A percentile compares a stretch with the other conserved stretches of the same genome.
phyloP scores from a whole-genome alignment of 2,113 vertebrate species.

The Neofelis nebulosa region DNA sequence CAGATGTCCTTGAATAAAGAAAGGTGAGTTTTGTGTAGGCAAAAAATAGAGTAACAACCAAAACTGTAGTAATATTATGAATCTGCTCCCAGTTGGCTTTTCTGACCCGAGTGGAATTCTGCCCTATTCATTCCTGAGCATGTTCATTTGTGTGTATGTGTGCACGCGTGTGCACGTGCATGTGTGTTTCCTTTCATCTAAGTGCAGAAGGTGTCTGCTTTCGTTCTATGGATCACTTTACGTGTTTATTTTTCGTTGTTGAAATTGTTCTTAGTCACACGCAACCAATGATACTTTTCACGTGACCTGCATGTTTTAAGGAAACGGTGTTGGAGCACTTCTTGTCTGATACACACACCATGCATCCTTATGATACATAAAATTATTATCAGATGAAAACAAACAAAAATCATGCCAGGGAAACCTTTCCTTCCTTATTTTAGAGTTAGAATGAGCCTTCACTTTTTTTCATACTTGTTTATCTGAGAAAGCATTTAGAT shows the following conservation, averaged over 20 bases:
- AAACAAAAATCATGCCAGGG: slow-evolving; percentile 24
- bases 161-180: too few relatives aligned
- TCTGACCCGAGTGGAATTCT: background rate
- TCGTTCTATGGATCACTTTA: background rate
- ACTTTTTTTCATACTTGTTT: background rate
- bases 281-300: background rate
- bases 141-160: background rate
- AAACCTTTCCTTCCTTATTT: slow-evolving; percentile 21
- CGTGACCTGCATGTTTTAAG: background rate
- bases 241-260: background rate
- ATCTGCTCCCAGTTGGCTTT: background rate
- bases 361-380: background rate
- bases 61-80: background rate
- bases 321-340: background rate
- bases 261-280: background rate
- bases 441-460: slow-evolving; percentile 4
- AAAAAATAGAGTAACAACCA: background rate
- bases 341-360: background rate
- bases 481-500: background rate
- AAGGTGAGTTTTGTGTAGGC: background rate
- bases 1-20: background rate
- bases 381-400: slow-evolving; percentile 37
- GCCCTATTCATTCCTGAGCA: background rate
- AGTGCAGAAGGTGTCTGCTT: background rate
- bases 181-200: background rate